Evolutionary conservation across 2,113 vertebrate species (phyloP).

Genomic region (Shinisaurus crocodilurus): DNA sequence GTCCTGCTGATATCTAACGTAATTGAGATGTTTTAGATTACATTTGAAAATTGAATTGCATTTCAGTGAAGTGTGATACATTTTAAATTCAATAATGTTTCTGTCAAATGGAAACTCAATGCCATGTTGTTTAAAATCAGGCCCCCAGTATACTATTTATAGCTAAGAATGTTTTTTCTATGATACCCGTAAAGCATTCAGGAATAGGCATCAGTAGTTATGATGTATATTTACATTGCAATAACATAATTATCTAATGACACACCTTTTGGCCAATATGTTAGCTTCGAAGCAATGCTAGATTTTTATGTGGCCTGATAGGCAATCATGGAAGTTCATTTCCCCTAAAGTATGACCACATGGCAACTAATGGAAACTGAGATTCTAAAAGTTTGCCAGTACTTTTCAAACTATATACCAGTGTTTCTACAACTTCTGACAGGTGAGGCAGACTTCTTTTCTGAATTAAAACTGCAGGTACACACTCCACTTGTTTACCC

Average conservation of each 20-base stretch:
- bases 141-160: slow-evolving; percentile 34
- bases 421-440: background rate
- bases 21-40: slow-evolving; percentile 30
- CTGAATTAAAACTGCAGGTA: background rate
- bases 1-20: background rate
- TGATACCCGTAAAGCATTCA: background rate
- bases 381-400: background rate
- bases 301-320: background rate
- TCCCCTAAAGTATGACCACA: background rate
- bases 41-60: background rate
- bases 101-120: slow-evolving; percentile 24
- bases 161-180: slow-evolving; percentile 23
- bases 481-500: background rate
- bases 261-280: background rate
- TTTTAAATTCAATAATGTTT: background rate
- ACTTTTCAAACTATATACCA: background rate
- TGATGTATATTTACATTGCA: background rate
- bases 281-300: background rate
- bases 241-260: background rate
- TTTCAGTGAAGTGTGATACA: slow-evolving; percentile 39
- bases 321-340: background rate
- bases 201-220: background rate
- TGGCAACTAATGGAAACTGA: background rate
- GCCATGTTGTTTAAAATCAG: slow-evolving; percentile 40
- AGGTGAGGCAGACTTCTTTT: background rate